These are phyloP conservation scores for Scaptomyza caliginosa DNA, from an alignment of 2,888 invertebrate species.

Conservation along the genomic window DNA sequence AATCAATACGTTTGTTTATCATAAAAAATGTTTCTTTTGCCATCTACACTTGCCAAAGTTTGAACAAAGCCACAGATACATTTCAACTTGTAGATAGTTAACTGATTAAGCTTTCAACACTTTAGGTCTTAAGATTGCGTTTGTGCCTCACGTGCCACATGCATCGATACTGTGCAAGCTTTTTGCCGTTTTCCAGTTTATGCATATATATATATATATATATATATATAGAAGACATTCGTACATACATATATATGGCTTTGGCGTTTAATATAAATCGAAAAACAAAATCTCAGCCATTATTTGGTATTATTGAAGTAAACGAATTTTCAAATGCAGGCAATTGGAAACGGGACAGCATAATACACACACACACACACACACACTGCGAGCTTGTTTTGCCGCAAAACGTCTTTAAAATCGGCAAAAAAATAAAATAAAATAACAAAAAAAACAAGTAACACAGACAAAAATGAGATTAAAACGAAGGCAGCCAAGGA, in stretches of 20 bases:
- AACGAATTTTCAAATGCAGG: constrained; percentile 59
- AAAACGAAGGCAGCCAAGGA: constrained; percentile 30
- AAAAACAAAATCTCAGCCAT: constrained; percentile 61
- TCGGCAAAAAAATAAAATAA: constrained; percentile 27
- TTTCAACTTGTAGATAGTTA: too few relatives aligned
- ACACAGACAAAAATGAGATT: constrained; percentile 29
- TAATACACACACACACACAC: neutral
- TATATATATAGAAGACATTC: neutral
- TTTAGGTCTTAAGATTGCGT: too few relatives aligned
- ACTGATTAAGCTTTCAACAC: too few relatives aligned
- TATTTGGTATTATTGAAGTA: constrained; percentile 66
- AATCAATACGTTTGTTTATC: neutral
- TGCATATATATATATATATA: neutral
- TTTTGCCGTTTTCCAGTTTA: neutral
- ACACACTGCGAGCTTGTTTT: neutral
- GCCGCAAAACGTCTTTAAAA: constrained; percentile 58
- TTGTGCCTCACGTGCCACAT: neutral
- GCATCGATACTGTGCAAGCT: constrained; percentile 1
- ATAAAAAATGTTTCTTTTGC: too few relatives aligned
- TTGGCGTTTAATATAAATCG: constrained; percentile 44
- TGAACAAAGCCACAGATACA: too few relatives aligned
- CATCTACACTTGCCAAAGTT: too few relatives aligned
- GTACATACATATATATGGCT: constrained; percentile 15
- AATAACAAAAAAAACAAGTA: neutral
- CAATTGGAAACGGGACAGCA: constrained; percentile 31